A percentile compares a stretch with the other conserved stretches of the same genome.
phyloP scores from a whole-genome alignment of 2,797 vertebrate genomes.

The Parambassis ranga region DNA sequence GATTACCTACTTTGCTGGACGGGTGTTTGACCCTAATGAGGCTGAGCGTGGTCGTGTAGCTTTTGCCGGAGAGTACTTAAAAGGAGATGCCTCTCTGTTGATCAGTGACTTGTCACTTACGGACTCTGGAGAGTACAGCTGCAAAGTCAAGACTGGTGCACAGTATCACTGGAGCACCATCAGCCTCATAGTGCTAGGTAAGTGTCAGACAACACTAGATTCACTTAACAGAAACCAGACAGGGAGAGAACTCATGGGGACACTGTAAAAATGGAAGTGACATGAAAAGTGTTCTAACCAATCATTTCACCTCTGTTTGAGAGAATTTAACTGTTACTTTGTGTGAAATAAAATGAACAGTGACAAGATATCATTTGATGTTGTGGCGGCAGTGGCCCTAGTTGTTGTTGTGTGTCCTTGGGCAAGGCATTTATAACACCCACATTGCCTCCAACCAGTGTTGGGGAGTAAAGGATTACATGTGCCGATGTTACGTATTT shows the following conservation, averaged over 20 bases:
- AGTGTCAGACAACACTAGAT: slow-evolving; percentile 27
- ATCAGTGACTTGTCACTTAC: slow-evolving; percentile 87
- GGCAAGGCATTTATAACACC: no score
- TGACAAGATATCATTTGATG: no score
- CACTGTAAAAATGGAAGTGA: background rate
- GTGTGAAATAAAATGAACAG: no score
- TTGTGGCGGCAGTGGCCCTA: no score
- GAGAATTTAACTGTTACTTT: no score
- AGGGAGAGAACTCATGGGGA: background rate
- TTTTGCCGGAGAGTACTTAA: slow-evolving; percentile 88
- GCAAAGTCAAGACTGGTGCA: slow-evolving; percentile 92
- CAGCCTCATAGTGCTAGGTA: slow-evolving; percentile 89
- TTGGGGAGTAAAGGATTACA: no score
- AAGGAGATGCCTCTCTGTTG: slow-evolving; percentile 88
- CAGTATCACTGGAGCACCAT: slow-evolving; percentile 89
- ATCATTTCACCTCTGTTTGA: background rate
- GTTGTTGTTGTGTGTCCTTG: no score
- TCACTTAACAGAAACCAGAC: background rate
- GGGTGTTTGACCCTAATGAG: slow-evolving; percentile 84
- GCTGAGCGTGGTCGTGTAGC: slow-evolving; percentile 84
- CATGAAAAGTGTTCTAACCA: background rate
- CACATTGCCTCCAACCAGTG: no score
- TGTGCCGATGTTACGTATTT: no score
- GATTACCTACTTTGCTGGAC: slow-evolving; percentile 89
- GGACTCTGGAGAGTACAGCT: slow-evolving; percentile 91